A percentile compares a stretch with the other conserved stretches of the same genome.
Evolutionary conservation across 2,797 vertebrate species (phyloP).

Genomic region (Trachurus trachurus): DNA sequence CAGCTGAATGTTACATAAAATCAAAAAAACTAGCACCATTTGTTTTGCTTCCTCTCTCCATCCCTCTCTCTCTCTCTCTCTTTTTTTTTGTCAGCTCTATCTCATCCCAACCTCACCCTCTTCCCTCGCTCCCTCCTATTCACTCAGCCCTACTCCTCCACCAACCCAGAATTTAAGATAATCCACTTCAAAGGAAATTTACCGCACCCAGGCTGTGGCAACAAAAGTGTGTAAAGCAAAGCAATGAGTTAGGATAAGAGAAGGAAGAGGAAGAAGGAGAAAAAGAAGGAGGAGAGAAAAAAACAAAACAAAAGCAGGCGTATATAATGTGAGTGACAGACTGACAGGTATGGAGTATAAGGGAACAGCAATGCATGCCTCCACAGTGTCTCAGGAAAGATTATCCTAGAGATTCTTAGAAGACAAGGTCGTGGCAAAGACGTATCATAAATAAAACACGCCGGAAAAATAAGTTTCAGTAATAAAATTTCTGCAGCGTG

Average conservation of each 20-base stretch:
- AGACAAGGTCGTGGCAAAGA: constrained; percentile 35
- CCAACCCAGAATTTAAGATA: constrained; percentile 36
- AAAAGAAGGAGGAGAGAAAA: background rate
- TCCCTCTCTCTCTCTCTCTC: background rate
- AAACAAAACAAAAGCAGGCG: background rate
- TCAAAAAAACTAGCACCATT: constrained; percentile 13
- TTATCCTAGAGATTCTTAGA: constrained; percentile 17
- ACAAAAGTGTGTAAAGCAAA: constrained; percentile 28
- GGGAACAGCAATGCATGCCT: constrained; percentile 11
- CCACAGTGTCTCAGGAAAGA: constrained; percentile 11
- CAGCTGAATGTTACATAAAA: constrained; percentile 44
- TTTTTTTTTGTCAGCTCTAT: background rate
- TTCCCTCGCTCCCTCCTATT: background rate
- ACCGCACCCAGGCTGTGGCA: constrained; percentile 21
- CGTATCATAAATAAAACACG: constrained; percentile 37
- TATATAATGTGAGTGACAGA: constrained; percentile 33
- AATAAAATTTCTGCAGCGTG: constrained; percentile 16
- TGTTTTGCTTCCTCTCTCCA: constrained; percentile 24
- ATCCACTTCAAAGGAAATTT: constrained; percentile 55
- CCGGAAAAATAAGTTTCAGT: background rate
- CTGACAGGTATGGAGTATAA: constrained; percentile 19
- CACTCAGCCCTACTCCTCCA: constrained; percentile 10
- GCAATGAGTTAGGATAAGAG: constrained; percentile 6
- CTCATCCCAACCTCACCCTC: background rate
- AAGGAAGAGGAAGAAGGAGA: too few relatives aligned